Evolutionary conservation across 2,113 vertebrate species (phyloP).

Genomic region (Lampris megalopsis): DNA sequence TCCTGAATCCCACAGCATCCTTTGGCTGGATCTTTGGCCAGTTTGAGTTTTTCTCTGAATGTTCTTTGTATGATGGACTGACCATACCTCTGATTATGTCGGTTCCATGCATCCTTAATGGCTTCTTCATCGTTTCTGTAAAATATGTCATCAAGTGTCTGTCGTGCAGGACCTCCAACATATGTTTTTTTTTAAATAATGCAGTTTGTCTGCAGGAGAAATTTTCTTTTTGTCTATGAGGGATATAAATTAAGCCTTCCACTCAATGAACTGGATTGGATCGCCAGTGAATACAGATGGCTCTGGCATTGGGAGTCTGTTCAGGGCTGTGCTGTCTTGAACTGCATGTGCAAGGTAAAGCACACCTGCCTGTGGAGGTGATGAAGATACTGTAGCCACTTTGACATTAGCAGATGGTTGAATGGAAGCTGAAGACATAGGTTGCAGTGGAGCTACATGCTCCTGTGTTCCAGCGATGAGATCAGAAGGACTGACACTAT

Average conservation of each 20-base stretch:
- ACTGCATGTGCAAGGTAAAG: constrained; percentile 1
- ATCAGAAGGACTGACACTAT: too few species aligned
- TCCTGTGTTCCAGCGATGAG: not conserved
- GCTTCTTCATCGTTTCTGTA: constrained; percentile 18
- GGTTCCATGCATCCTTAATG: constrained; percentile 14
- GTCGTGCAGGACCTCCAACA: constrained; percentile 10
- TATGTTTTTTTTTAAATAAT: constrained; percentile 14
- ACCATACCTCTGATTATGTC: too few species aligned
- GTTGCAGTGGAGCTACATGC: not conserved
- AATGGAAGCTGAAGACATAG: too few species aligned
- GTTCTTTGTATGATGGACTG: not conserved
- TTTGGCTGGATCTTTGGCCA: not conserved
- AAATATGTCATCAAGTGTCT: constrained; percentile 16
- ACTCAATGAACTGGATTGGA: too few species aligned
- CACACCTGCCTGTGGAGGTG: too few species aligned
- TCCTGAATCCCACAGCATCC: not conserved
- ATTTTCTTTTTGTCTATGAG: too few species aligned
- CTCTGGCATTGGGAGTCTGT: too few species aligned
- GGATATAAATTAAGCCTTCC: too few species aligned
- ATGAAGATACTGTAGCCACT: too few species aligned
- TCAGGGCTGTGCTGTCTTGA: too few species aligned
- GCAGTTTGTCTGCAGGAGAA: not conserved
- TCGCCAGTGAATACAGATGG: too few species aligned
- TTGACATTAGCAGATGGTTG: too few species aligned
- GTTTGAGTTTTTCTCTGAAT: constrained; percentile 29